phyloP scores from a whole-genome alignment of 2,797 vertebrate species.

The Amblyopsis hoosieri region DNA sequence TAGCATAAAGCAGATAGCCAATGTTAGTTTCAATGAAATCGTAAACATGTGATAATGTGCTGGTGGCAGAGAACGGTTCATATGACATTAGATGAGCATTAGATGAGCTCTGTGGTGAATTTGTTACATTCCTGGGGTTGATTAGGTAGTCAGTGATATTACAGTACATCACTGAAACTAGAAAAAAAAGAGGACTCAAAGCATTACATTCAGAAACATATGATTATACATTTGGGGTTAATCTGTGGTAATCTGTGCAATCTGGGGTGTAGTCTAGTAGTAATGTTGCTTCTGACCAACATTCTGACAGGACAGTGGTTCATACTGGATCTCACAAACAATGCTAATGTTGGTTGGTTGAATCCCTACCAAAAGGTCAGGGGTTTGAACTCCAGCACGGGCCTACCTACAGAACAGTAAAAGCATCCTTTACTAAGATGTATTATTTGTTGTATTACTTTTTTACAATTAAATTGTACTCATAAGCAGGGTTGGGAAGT shows the following conservation, averaged over 20 bases:
- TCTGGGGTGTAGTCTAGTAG: background rate
- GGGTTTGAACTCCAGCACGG: too few relatives aligned
- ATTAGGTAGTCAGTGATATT: background rate
- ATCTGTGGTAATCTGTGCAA: background rate
- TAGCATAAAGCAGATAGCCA: constrained; percentile 24
- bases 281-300: too few relatives aligned
- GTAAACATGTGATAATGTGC: background rate
- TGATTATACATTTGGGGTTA: background rate
- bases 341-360: too few relatives aligned
- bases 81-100: background rate
- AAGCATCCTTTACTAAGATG: too few relatives aligned
- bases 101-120: background rate
- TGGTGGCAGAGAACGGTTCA: background rate
- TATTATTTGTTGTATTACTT: too few relatives aligned
- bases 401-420: too few relatives aligned
- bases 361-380: too few relatives aligned
- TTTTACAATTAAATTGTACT: too few relatives aligned
- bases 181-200: background rate
- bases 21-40: constrained; percentile 15
- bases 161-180: background rate
- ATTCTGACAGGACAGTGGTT: too few relatives aligned
- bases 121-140: background rate
- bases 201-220: background rate
- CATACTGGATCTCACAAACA: too few relatives aligned
- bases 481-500: too few relatives aligned